Conservation (phyloP, 1,140 invertebrate genomes). For the Bemisia tabaci region DNA sequence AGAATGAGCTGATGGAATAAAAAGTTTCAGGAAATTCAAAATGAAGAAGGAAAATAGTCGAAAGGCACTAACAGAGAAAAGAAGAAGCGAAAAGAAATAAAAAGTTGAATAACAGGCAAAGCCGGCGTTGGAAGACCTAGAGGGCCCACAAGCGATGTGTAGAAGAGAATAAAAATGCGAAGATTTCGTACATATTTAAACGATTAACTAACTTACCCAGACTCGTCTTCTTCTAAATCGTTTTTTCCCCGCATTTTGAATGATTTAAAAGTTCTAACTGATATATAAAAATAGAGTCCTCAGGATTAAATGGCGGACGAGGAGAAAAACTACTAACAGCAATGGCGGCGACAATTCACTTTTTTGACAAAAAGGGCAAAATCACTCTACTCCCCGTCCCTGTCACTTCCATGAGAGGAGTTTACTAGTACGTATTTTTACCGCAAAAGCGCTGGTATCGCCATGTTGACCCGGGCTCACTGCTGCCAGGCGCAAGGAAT, state of each 20-base stretch:
- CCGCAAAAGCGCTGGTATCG: not conserved
- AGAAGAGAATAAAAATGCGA: not conserved
- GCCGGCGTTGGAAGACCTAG: not conserved
- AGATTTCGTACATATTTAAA: not conserved
- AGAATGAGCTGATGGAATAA: too few relatives aligned
- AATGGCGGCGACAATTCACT: not conserved
- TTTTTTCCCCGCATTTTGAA: not conserved
- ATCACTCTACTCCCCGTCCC: too few relatives aligned
- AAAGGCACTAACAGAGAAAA: too few relatives aligned
- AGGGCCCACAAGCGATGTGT: too few relatives aligned
- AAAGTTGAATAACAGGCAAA: not conserved
- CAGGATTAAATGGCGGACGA: not conserved
- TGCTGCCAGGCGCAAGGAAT: too few relatives aligned
- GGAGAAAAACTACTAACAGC: not conserved
- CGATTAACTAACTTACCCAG: not conserved
- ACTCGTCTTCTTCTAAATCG: not conserved
- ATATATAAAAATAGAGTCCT: not conserved
- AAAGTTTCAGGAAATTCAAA: too few relatives aligned
- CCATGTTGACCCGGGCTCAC: too few relatives aligned
- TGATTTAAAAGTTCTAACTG: not conserved
- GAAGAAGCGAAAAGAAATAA: too few relatives aligned
- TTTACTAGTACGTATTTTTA: not conserved
- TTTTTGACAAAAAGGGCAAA: not conserved
- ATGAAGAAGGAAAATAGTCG: too few relatives aligned
- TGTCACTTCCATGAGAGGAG: not conserved